Conservation (phyloP, 2,888 invertebrate genomes). For the Rosalia funebris region DNA sequence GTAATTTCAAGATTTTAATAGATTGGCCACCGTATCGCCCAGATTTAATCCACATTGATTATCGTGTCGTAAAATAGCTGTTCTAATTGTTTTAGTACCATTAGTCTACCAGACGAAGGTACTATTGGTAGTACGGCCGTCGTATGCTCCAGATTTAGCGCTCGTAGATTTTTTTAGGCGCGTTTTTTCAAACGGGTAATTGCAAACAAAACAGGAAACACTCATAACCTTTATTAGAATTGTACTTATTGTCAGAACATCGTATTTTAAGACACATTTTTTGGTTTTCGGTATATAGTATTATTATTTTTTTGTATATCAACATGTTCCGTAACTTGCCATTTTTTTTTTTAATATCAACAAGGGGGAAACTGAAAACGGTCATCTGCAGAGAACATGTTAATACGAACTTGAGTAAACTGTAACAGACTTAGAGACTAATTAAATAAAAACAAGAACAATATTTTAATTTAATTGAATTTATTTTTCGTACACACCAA, state of each 20-base stretch:
- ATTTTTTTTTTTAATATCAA: not conserved
- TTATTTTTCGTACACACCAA: conserved; percentile 51
- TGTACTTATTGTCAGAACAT: conserved; percentile 56
- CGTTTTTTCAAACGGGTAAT: conserved; percentile 12
- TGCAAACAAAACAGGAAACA: conserved; percentile 28
- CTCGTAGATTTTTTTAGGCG: not conserved
- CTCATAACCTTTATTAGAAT: conserved; percentile 49
- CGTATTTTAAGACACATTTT: conserved; percentile 49
- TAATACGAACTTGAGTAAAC: not conserved
- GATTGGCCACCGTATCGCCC: not conserved
- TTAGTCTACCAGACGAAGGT: too few species aligned
- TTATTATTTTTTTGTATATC: not conserved
- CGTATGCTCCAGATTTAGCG: not conserved
- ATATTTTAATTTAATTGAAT: conserved; percentile 46
- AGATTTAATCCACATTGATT: not conserved
- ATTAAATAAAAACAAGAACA: conserved; percentile 45
- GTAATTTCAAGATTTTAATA: too few species aligned
- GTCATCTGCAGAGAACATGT: conserved; percentile 16
- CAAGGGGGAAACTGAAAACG: not conserved
- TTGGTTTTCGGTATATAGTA: not conserved
- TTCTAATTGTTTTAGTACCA: too few species aligned
- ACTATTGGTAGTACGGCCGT: not conserved
- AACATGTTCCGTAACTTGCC: conserved; percentile 9
- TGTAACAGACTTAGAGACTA: conserved; percentile 25
- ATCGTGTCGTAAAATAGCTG: too few species aligned